Evolutionary conservation across 2,113 vertebrate species (phyloP), one percentile per base, ranked within the genome.

Genomic region (Oophaga pumilio): DNA sequence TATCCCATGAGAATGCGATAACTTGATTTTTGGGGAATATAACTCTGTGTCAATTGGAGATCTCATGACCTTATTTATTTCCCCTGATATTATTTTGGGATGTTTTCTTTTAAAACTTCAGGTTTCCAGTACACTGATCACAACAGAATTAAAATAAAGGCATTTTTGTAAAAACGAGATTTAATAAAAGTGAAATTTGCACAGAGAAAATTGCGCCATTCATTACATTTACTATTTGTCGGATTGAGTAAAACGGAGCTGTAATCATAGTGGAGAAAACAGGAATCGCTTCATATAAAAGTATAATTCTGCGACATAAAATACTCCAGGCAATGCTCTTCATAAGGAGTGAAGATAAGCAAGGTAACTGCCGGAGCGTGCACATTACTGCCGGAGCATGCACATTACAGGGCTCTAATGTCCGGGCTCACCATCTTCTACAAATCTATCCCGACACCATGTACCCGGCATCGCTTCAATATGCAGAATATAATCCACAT

Each of bases 201-300:
- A 24, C 28, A 50, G 24, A 24, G 62, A 49, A 52, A 52, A 82
- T 24, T 1, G 59, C 33, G 80, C 80, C 43, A 82, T 82, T 50
- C 60, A 52, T 82, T 52, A 52, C 59, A 50, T 82, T 49, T 64
- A 62, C 79, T 64, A 82, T 66, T 60, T 50, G 74, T 11, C 11
- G 33, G 18, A 12, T 3, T 6, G 28, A 49, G 59, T 59, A 15
- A 12, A 43, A 24, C 80, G 10, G 60, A 14, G 33, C 57, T n/a
- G 43, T 82, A 82, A 68, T 33, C 52, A 62, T 43, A 82, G 50
- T 12, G 7, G 79, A 50, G 60, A n/a, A 82, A 20, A 49, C 79
- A 62, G 20, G 20, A 24, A 24, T 18, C 60, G n/a, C 43, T 68
- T 82, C 62, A 82, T 82, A 82, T 66, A 66, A 66, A 64, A 82